These are phyloP conservation scores for Mus spretus DNA, from an alignment of 2,797 vertebrate species.

Conservation along the genomic window DNA sequence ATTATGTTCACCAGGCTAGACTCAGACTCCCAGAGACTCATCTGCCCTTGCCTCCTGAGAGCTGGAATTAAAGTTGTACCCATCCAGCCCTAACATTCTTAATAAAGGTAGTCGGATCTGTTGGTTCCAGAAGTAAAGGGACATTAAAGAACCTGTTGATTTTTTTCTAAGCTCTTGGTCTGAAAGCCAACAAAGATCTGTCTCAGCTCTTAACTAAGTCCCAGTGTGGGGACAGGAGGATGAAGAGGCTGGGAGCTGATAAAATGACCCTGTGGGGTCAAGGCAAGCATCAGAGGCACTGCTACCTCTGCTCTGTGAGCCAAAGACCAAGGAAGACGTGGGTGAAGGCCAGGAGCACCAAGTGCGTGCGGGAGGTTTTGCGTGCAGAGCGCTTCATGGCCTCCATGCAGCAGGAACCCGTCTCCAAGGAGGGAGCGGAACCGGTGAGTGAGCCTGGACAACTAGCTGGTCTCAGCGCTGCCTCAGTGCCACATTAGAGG, in stretches of 20 bases:
- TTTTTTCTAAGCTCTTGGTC: conserved; percentile 46
- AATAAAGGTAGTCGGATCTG: conserved; percentile 29
- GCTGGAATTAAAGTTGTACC: not conserved
- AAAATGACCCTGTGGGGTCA: not conserved
- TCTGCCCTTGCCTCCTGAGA: not conserved
- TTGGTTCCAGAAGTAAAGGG: conserved; percentile 53
- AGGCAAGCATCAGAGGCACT: not conserved
- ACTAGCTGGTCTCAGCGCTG: not conserved
- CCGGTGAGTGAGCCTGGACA: not conserved
- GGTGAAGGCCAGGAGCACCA: not conserved
- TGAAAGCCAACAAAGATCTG: conserved; percentile 51
- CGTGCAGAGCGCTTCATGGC: not conserved
- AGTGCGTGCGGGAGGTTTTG: not conserved
- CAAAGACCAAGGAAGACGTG: not conserved
- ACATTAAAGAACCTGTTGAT: conserved; percentile 42
- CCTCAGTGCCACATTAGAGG: not conserved
- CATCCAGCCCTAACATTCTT: not conserved
- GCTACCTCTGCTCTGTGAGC: conserved; percentile 16
- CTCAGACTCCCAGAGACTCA: not conserved
- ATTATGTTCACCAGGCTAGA: not conserved
- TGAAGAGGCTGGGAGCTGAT: not conserved
- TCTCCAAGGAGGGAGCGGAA: not conserved
- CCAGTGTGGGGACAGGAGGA: not conserved
- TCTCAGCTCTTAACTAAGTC: conserved; percentile 14
- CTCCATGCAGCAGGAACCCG: not conserved